These are phyloP conservation scores for Ormyrus nitidulus DNA, from an alignment of 2,888 invertebrate genomes.

Conservation along the genomic window DNA sequence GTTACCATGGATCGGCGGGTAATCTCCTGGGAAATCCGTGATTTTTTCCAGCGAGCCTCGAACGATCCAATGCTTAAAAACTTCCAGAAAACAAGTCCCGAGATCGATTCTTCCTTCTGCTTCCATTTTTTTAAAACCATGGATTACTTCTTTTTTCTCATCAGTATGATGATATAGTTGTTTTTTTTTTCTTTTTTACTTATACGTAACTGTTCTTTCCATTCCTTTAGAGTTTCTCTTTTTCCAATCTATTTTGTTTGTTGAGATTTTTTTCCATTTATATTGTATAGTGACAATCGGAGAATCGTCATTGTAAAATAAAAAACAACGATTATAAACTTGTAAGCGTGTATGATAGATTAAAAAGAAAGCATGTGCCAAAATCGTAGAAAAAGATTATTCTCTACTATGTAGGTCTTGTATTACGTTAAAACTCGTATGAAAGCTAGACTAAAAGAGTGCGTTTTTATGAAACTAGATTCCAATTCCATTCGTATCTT, in stretches of 20 bases:
- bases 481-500: slow-evolving; percentile 40
- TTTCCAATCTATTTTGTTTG: slow-evolving; percentile 21
- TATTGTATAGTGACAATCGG: neutral
- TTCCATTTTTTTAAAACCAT: no score
- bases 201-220: slow-evolving; percentile 30
- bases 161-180: no score
- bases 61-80: slow-evolving; percentile 35
- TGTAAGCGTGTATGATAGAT: slow-evolving; percentile 17
- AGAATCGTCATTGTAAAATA: slow-evolving; percentile 30
- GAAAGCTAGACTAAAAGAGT: neutral
- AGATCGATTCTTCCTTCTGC: no score
- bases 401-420: slow-evolving; percentile 1
- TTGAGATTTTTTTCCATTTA: neutral
- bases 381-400: slow-evolving; percentile 27
- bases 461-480: slow-evolving; percentile 30
- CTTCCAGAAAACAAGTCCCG: no score
- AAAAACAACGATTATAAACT: slow-evolving; percentile 42
- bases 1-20: slow-evolving; percentile 72
- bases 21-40: slow-evolving; percentile 31
- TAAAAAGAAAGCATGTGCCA: slow-evolving; percentile 49
- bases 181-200: neutral
- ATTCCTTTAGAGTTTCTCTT: slow-evolving; percentile 35
- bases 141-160: no score
- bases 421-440: slow-evolving; percentile 14
- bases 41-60: slow-evolving; percentile 38